These are phyloP conservation scores for Scaptomyza montana DNA, from an alignment of 1,140 invertebrate genomes.

Conservation along the genomic window DNA sequence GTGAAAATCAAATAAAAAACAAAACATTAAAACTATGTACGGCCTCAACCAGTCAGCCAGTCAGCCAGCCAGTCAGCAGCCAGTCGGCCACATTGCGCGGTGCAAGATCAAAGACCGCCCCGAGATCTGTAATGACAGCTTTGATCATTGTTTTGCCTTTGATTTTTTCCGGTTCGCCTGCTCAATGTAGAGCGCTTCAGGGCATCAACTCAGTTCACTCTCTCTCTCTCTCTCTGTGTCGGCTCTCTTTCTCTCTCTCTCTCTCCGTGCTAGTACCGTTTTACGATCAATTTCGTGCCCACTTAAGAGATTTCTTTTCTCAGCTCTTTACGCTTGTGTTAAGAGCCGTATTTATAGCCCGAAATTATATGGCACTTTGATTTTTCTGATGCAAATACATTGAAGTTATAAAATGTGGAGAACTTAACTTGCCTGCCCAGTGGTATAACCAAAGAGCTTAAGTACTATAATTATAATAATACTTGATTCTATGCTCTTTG, in stretches of 20 bases:
- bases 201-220: background rate
- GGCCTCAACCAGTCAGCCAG: slow-evolving; percentile 15
- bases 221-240: no score
- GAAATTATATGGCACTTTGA: slow-evolving; percentile 13
- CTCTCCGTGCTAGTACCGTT: slow-evolving; percentile 34
- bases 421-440: no score
- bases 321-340: slow-evolving; percentile 34
- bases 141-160: slow-evolving; percentile 83
- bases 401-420: background rate
- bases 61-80: background rate
- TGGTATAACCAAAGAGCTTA: no score
- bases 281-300: slow-evolving; percentile 71
- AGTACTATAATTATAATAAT: no score
- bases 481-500: no score
- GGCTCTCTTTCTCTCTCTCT: slow-evolving; percentile 5
- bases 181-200: slow-evolving; percentile 31
- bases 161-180: slow-evolving; percentile 77
- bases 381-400: background rate
- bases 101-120: slow-evolving; percentile 77
- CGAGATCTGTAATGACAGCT: slow-evolving; percentile 83
- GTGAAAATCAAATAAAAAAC: slow-evolving; percentile 83
- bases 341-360: slow-evolving; percentile 15
- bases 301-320: slow-evolving; percentile 60
- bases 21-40: slow-evolving; percentile 70
- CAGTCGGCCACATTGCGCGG: slow-evolving; percentile 67